phyloP scores from a whole-genome alignment of 2,888 invertebrate genomes.

The Julus scandinavius region DNA sequence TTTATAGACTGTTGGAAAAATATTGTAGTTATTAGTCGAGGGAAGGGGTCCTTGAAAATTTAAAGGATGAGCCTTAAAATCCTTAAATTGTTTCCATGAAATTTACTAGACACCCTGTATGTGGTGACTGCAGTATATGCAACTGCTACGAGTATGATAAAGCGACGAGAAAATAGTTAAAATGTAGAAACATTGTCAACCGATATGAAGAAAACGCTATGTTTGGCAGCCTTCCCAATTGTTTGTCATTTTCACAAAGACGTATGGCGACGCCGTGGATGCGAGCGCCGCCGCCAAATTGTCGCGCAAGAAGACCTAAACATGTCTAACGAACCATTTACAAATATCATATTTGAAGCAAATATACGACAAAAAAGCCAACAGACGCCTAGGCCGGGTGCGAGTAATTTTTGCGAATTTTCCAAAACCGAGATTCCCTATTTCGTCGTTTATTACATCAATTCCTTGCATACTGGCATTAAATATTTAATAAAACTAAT shows the following conservation, averaged over 20 bases:
- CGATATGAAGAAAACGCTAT: neutral
- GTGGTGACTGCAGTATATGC: no score
- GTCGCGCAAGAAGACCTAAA: neutral
- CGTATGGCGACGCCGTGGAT: constrained; percentile 2
- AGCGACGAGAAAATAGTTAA: neutral
- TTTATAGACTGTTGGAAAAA: no score
- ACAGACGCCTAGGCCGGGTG: neutral
- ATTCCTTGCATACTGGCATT: no score
- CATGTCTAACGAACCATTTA: neutral
- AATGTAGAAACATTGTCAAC: neutral
- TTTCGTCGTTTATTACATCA: no score
- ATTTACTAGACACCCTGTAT: no score
- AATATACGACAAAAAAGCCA: neutral
- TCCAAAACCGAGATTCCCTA: no score
- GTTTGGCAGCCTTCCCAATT: constrained; percentile 15
- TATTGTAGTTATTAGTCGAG: no score
- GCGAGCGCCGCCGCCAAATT: constrained; percentile 10
- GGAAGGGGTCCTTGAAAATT: no score
- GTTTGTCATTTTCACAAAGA: constrained; percentile 14
- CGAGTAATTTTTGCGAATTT: no score
- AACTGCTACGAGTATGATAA: no score
- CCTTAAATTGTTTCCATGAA: no score
- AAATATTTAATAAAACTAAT: neutral
- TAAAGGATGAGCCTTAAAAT: no score
- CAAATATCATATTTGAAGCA: neutral